phyloP scores from a whole-genome alignment of 2,113 vertebrate genomes.

The Aphyosemion australe region DNA sequence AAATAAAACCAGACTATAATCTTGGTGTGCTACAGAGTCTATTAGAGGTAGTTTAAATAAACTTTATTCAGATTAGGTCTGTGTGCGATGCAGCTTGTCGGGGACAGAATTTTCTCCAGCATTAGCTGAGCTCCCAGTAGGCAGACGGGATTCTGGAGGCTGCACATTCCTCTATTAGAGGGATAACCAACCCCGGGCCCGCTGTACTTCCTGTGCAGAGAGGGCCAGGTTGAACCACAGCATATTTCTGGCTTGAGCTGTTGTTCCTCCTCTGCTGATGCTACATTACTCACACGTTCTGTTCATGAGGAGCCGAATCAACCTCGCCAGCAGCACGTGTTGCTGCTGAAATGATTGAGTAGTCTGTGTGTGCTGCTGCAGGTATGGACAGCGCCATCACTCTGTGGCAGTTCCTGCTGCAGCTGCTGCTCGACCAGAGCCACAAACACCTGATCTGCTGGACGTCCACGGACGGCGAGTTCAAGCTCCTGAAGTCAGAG shows the following conservation, averaged over 20 bases:
- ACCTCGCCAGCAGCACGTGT: constrained; percentile 36
- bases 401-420: constrained; percentile 98
- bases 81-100: not conserved
- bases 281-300: constrained; percentile 70
- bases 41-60: too few species aligned
- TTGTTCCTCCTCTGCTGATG: constrained; percentile 69
- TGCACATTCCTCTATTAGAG: constrained; percentile 78
- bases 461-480: constrained; percentile 97
- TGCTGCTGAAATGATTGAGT: constrained; percentile 28
- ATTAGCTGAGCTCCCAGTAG: constrained; percentile 74
- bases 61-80: too few species aligned
- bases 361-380: constrained; percentile 46
- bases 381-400: constrained; percentile 99
- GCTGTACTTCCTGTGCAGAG: constrained; percentile 77
- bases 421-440: constrained; percentile 95
- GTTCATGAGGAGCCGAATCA: constrained; percentile 48
- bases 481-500: constrained; percentile 96
- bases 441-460: constrained; percentile 97
- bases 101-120: constrained; percentile 11
- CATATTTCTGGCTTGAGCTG: constrained; percentile 80
- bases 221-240: constrained; percentile 78
- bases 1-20: too few species aligned
- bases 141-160: constrained; percentile 63
- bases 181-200: constrained; percentile 73
- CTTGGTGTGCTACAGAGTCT: too few species aligned